phyloP scores from a whole-genome alignment of 2,888 invertebrate species.

The Melanostoma mellinum region DNA sequence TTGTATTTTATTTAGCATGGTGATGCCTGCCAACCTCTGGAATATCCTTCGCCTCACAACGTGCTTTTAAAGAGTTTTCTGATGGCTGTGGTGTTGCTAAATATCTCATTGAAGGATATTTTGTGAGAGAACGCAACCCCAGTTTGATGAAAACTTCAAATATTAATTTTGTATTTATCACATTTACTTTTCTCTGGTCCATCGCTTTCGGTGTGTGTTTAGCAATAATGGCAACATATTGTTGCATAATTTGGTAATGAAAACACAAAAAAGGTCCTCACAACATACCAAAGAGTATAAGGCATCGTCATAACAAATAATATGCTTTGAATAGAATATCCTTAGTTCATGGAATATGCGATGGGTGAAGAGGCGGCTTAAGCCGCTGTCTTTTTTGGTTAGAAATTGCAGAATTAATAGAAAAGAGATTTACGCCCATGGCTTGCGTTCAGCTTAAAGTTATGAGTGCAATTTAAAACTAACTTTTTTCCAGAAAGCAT shows the following conservation, averaged over 20 bases:
- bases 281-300: too few species aligned
- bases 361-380: too few species aligned
- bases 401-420: too few species aligned
- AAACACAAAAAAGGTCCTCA: neutral
- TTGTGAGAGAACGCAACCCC: slow-evolving; percentile 34
- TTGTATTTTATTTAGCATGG: neutral
- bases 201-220: neutral
- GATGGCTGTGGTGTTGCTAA: slow-evolving; percentile 21
- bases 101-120: slow-evolving; percentile 42
- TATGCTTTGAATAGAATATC: too few species aligned
- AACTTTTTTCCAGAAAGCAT: too few species aligned
- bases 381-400: too few species aligned
- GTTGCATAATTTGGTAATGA: neutral
- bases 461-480: too few species aligned
- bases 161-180: slow-evolving; percentile 44
- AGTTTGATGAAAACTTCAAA: slow-evolving; percentile 59
- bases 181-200: slow-evolving; percentile 10
- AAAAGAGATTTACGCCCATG: too few species aligned
- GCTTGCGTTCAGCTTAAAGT: too few species aligned
- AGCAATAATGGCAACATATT: neutral
- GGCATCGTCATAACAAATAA: too few species aligned
- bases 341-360: too few species aligned
- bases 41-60: neutral
- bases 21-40: neutral
- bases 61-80: slow-evolving; percentile 15